These are phyloP conservation scores for Sula dactylatra DNA, from an alignment of 2,113 vertebrate species.

Conservation along the genomic window DNA sequence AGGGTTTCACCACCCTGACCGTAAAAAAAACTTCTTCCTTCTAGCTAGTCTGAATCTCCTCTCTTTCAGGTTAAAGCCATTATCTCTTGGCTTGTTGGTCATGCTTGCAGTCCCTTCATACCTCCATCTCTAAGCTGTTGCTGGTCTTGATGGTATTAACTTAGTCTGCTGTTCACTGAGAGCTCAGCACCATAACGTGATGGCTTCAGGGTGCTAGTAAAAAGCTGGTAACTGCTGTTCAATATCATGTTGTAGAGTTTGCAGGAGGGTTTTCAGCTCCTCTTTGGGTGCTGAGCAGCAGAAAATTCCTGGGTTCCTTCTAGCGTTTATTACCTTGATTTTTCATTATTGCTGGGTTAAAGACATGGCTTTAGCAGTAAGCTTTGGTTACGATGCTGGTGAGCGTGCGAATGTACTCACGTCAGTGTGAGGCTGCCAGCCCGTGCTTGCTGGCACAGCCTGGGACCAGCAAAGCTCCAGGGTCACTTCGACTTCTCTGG, in stretches of 20 bases:
- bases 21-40: neutral
- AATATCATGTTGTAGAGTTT: neutral
- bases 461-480: neutral
- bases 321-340: neutral
- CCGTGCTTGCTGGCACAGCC: neutral
- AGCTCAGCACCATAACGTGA: neutral
- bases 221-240: neutral
- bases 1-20: rapidly evolving
- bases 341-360: neutral
- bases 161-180: neutral
- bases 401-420: neutral
- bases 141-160: neutral
- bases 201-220: neutral
- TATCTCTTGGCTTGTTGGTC: neutral
- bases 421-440: too few relatives aligned
- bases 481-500: too few relatives aligned
- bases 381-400: neutral
- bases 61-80: neutral
- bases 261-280: neutral
- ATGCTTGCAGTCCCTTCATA: neutral
- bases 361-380: neutral
- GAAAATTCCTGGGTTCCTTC: neutral
- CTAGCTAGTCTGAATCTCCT: neutral
- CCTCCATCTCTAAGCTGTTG: neutral
- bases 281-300: neutral